These are phyloP conservation scores for Indri indri DNA, from an alignment of 2,113 vertebrate species.

Conservation along the genomic window DNA sequence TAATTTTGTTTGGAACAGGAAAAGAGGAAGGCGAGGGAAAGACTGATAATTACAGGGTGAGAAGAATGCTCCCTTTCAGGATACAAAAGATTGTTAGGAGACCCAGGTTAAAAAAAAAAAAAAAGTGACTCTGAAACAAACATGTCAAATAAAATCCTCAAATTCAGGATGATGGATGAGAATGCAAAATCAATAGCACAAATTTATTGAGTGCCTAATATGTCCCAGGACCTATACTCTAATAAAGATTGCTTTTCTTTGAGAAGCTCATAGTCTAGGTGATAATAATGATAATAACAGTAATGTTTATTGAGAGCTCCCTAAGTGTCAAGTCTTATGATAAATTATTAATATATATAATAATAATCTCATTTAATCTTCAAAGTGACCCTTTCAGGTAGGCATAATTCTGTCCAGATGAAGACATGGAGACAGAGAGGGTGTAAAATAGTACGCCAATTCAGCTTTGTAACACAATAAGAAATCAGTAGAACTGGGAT, in stretches of 20 bases:
- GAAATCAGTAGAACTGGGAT: not conserved
- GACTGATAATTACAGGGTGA: constrained; percentile 67
- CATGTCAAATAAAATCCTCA: constrained; percentile 7
- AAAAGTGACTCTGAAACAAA: constrained; percentile 24
- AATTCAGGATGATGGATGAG: not conserved
- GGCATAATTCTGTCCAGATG: not conserved
- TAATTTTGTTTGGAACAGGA: constrained; percentile 74
- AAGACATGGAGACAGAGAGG: not conserved
- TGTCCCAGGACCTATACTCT: not conserved
- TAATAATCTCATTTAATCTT: not conserved
- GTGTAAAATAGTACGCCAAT: not conserved
- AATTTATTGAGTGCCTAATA: not conserved
- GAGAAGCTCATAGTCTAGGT: not conserved
- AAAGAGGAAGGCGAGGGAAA: constrained; percentile 66
- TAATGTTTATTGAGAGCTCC: not conserved
- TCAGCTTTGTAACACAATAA: not conserved
- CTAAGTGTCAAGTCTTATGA: not conserved
- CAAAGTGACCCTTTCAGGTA: not conserved
- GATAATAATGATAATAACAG: not conserved
- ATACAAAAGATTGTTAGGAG: constrained; percentile 51
- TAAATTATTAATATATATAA: not conserved
- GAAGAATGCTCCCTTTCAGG: constrained; percentile 65
- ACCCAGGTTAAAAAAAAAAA: not conserved
- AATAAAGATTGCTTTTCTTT: not conserved
- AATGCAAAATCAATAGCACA: not conserved